Base-by-base conservation (phyloP, 2,888 invertebrate genomes). In the Thereva nobilitata region DNA sequence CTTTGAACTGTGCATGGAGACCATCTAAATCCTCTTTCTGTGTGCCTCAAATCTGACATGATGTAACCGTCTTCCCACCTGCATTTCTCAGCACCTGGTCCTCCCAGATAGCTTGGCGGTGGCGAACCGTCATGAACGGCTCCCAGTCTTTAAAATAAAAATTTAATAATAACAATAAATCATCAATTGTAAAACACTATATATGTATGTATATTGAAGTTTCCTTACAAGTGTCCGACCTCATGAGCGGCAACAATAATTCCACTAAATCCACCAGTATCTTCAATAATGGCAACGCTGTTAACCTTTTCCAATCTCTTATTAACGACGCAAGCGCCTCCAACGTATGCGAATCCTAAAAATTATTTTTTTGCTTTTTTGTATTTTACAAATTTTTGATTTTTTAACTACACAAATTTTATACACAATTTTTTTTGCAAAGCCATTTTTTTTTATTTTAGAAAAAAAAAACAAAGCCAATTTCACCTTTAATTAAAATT, bases 61-160 rank as follows among this genome's bases (percentile, higher is more conserved):
- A 96, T 96, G 83, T 91, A 96, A 64, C 95, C 95, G 79, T 96
- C 95, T 77, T 95, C 94, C 95, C 95, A 95, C 72, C 94, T 88
- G 75, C 95, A 96, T 77, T 93, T 93, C 79, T 94, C 93, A 23
- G 95, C 95, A 10, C 95, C 95, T 0, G 95, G 95, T 37, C 95
- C 95, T 53, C 95, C 95, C 53, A 96, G 85, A 79, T 96, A 95
- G 50, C 93, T 93, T 4, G 95, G 95, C 45, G 95, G 95, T 2
- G 95, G 95, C 72, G 95, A 95, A 57, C 95, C 95, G 78, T 96
- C 95, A 80, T 96, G 95, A n/a, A 96, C 95, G 74, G 95, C 95
- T 70, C 95, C 95, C 78, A 95, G 81, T 79, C 95, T 95, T 77
- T 6, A 74, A 53, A 55, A 64, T 64, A 65, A 42, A 64, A 35